Evolutionary conservation across 1,140 invertebrate species (phyloP), one percentile per base, ranked within the genome.

Genomic region (Nautilus pompilius): DNA sequence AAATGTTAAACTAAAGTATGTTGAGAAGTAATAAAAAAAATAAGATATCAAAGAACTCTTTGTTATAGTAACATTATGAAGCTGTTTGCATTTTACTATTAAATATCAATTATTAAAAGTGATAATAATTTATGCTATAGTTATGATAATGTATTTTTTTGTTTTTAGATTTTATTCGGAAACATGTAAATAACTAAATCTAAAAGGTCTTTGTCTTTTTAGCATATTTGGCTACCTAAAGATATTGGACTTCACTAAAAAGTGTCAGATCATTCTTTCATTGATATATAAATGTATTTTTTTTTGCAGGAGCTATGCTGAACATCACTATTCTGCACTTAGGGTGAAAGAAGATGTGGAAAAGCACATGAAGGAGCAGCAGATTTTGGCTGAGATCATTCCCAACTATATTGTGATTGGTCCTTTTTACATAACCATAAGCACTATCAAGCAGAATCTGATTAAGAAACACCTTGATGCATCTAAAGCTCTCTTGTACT

Each of bases 371-470:
- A 65, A 69, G 34, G 78, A 82, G 62, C 78, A 80, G 51, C 77
- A 82, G 32, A 67, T 73, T 5, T 61, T 84, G 17, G 82, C 83
- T 51, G 59, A 73, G 2, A 68, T 69, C 1, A 72, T 83, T 59
- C 85, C 87, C 15, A 84, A 82, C 58, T 89, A 77, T 29, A 89
- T 91, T 30, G 79, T 84, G 24, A 90, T 92, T 54, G 90, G 90
- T 0, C 87, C 89, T 0, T 92, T 90, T 75, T 80, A 84, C 22
- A 75, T 91, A 8, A 87, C 86, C 63, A 84, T 89, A 0, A 85
- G 86, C 24, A 83, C 83, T 10, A 76, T 89, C 3, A 82, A 82
- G 58, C 70, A 82, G 36, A 79, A 81, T 41, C 70, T 89, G 8
- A 76, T 86, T 1, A 86, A 84, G 26, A 92, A 91, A 73, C 77